Evolutionary conservation across 2,113 vertebrate genomes (phyloP).

Genomic region (Labeo catla): DNA sequence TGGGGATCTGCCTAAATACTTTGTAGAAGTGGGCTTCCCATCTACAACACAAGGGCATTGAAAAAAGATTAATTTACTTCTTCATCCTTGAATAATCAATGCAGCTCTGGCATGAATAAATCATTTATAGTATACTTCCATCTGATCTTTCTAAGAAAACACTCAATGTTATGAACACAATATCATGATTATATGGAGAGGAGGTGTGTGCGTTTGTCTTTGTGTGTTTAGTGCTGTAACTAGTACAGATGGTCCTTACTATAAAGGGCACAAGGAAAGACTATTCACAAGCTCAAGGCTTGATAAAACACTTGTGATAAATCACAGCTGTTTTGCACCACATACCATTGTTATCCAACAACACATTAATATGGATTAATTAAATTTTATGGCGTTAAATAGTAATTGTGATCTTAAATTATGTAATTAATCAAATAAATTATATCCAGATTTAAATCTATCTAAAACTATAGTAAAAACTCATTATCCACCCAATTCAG

Average conservation of each 20-base stretch:
- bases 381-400: too few species aligned
- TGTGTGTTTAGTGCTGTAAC: background rate
- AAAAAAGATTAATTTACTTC: background rate
- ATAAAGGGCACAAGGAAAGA: background rate
- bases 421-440: too few species aligned
- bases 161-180: background rate
- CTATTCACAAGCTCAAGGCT: background rate
- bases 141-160: background rate
- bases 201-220: background rate
- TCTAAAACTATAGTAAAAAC: background rate
- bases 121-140: background rate
- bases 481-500: background rate
- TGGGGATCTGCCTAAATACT: background rate
- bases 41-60: constrained; percentile 34
- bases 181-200: background rate
- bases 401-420: too few species aligned
- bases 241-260: background rate
- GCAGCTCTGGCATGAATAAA: background rate
- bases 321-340: too few species aligned
- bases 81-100: background rate
- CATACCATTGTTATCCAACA: too few species aligned
- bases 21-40: constrained; percentile 32
- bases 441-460: too few species aligned
- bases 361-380: too few species aligned
- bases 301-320: too few species aligned